Base-by-base conservation (phyloP, 2,888 invertebrate species). In the Drosophila mettleri region DNA sequence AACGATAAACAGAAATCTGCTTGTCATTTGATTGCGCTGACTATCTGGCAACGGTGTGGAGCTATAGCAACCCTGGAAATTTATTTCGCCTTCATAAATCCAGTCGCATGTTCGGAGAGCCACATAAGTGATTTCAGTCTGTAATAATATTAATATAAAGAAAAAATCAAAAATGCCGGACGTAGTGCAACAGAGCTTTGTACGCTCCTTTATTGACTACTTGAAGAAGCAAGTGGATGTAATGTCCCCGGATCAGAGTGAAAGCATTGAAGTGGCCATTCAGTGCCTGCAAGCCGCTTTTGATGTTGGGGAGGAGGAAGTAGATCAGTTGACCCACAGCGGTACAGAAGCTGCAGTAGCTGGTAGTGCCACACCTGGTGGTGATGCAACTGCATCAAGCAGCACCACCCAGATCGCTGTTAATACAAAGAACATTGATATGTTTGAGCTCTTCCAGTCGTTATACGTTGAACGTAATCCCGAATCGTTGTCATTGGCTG, bases 261-360 rank as follows among this genome's bases (percentile, higher is more conserved):
- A 92, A 76, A 92, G 93, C 70, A 82, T 98, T 53, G 98, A 98
- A 93, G 99, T 99, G 63, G 98, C 98, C 38, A 95, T 97, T 77
- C 98, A 99, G 93, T 99, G 99, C 92, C 93, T 98, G 79, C 98
- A 98, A 92, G 96, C 96, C 49, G 97, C 98, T 8, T 99, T 97
- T 91, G 95, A 95, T 78, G 93, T 98, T 1, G 93, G 78, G 4
- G 90, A 90, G 1, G 67, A 72, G 6, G 72, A 63, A 9, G 54
- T 64, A 33, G 63, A 69, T 10, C 55, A 63, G 49, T 41, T 61
- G 7, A 16, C 74, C 49, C 83, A 85, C 34, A 67, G 58, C 16
- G 70, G 71, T 14, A 66, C 80, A 2, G 24, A 60, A 18, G 49
- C 57, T 2, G 34, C 53, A 1, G 39, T 46, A 6, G 22, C 46